Percentiles rank a stretch among this genome's conserved stretches.
Conservation (phyloP, 1,140 invertebrate genomes). For the Lordiphosa mommai region DNA sequence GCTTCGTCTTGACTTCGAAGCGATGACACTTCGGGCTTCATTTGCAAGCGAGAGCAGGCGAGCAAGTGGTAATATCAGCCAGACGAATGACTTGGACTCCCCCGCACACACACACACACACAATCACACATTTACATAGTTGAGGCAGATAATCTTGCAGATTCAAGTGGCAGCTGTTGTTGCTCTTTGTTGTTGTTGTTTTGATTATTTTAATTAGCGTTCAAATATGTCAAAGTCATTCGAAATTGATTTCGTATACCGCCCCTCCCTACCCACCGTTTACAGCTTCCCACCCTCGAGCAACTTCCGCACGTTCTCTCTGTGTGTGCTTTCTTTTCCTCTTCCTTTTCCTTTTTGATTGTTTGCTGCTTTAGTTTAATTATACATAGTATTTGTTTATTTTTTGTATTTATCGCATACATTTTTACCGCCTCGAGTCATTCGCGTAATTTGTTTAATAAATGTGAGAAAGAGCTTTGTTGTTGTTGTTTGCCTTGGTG, state of each 20-base stretch:
- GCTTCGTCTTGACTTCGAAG: not conserved
- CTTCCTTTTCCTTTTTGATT: slow-evolving; percentile 7
- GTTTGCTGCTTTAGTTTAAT: slow-evolving; percentile 21
- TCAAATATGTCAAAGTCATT: slow-evolving; percentile 64
- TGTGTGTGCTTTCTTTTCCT: slow-evolving; percentile 35
- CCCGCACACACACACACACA: slow-evolving; percentile 9
- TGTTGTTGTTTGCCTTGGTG: not conserved
- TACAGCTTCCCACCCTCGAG: not conserved
- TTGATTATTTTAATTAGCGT: slow-evolving; percentile 75
- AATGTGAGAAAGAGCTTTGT: slow-evolving; percentile 55
- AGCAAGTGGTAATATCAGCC: slow-evolving; percentile 69
- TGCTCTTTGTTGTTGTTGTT: slow-evolving; percentile 51
- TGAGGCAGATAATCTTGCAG: slow-evolving; percentile 52
- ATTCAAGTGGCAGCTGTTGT: slow-evolving; percentile 63
- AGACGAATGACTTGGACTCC: slow-evolving; percentile 7
- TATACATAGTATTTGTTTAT: slow-evolving; percentile 25
- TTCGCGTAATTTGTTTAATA: slow-evolving; percentile 57
- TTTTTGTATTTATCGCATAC: slow-evolving; percentile 42
- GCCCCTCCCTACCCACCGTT: not conserved
- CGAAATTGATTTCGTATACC: not conserved
- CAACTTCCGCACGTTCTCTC: slow-evolving; percentile 2
- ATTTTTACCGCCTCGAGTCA: slow-evolving; percentile 22
- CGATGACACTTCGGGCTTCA: slow-evolving; percentile 2
- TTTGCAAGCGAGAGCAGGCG: slow-evolving; percentile 10
- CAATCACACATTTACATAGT: not conserved